phyloP scores from a whole-genome alignment of 2,797 vertebrate species.

The Hippoglossus hippoglossus region DNA sequence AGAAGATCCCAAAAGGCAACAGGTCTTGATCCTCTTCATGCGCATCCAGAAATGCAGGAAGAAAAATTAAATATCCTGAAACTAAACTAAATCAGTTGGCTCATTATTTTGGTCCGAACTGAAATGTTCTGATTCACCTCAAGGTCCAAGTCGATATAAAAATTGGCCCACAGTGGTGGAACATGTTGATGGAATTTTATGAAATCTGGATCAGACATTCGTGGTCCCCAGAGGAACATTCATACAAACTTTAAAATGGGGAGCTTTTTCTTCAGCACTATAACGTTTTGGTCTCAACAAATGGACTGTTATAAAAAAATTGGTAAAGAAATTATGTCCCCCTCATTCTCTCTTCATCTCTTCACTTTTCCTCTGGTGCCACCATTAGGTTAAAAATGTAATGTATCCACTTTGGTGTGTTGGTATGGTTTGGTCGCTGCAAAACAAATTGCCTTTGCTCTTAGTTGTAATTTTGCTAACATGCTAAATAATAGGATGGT shows the following conservation, averaged over 20 bases:
- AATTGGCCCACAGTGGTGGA: background rate
- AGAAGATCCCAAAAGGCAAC: constrained; percentile 16
- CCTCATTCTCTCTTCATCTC: background rate
- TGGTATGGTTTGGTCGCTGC: no score
- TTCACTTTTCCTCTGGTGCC: no score
- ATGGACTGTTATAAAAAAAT: background rate
- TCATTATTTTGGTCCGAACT: background rate
- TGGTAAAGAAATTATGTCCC: background rate
- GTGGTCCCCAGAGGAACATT: background rate
- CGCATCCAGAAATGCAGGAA: background rate
- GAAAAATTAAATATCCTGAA: background rate
- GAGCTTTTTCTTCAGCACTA: background rate
- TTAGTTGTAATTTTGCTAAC: no score
- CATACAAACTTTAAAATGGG: background rate
- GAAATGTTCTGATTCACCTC: background rate
- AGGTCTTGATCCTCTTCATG: background rate
- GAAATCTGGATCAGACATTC: background rate
- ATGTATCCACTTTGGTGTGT: background rate
- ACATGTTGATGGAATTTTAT: background rate
- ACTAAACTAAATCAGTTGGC: background rate
- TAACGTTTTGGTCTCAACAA: background rate
- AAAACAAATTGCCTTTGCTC: no score
- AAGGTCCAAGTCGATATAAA: no score
- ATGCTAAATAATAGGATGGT: no score
- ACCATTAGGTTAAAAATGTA: background rate